phyloP scores from a whole-genome alignment of 2,113 vertebrate species.

The Protobothrops mucrosquamatus region DNA sequence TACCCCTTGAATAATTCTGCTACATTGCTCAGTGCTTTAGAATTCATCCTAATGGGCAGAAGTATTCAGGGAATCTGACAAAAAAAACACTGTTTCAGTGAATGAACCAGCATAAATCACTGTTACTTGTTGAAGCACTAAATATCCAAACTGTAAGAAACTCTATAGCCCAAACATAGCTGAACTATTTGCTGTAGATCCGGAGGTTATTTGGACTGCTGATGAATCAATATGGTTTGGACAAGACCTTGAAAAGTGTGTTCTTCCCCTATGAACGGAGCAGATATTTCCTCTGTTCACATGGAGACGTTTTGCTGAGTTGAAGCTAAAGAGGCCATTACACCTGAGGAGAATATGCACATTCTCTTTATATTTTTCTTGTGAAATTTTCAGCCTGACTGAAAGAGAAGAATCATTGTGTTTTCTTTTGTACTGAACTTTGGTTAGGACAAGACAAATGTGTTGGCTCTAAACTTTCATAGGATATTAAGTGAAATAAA shows the following conservation, averaged over 20 bases:
- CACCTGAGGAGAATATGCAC: not conserved
- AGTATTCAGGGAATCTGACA: fast-evolving
- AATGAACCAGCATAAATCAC: not conserved
- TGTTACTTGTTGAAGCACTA: not conserved
- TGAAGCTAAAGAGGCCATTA: not conserved
- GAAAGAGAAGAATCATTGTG: not conserved
- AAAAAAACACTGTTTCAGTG: not conserved
- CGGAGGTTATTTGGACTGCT: not conserved
- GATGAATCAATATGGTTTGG: not conserved
- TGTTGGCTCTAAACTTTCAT: not conserved
- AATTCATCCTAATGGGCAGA: not conserved
- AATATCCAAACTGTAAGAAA: not conserved
- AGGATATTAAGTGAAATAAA: not conserved
- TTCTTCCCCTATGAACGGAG: not conserved
- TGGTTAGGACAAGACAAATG: not conserved
- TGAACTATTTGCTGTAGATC: not conserved
- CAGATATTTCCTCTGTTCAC: not conserved
- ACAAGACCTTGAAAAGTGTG: not conserved
- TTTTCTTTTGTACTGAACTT: not conserved
- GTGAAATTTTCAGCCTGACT: not conserved
- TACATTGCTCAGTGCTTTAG: not conserved
- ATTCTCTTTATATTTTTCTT: not conserved
- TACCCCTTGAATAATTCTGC: fast-evolving
- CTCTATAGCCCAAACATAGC: not conserved
- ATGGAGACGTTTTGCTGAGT: not conserved